Evolutionary conservation across 2,113 vertebrate species (phyloP).

Genomic region (Dromiciops gliroides): DNA sequence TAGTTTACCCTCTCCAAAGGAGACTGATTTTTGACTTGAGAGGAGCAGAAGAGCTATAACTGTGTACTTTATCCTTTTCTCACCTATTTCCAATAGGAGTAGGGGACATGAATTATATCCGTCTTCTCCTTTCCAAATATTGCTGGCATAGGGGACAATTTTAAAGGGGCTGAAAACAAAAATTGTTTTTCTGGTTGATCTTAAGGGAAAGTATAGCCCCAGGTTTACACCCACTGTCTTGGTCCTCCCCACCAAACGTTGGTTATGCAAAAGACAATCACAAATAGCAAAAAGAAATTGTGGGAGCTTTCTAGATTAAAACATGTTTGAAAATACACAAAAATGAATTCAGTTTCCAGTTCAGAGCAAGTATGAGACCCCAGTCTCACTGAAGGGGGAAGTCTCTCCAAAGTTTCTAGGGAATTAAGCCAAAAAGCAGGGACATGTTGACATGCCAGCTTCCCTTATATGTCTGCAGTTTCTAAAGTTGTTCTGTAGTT

Average conservation of each 20-base stretch:
- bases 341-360: not conserved
- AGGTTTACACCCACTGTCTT: not conserved
- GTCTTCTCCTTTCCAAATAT: not conserved
- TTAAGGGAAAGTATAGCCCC: not conserved
- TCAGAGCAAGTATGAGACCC: not conserved
- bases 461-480: not conserved
- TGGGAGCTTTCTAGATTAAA: not conserved
- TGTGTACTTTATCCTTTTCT: too few species aligned
- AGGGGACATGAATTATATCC: too few species aligned
- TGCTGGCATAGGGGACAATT: not conserved
- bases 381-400: not conserved
- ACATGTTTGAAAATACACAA: not conserved
- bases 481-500: too few species aligned
- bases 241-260: not conserved
- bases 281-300: not conserved
- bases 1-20: not conserved
- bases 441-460: not conserved
- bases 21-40: not conserved
- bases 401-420: not conserved
- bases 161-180: not conserved
- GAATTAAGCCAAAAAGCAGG: not conserved
- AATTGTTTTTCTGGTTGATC: not conserved
- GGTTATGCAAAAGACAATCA: too few species aligned
- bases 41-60: not conserved
- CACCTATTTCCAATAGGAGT: too few species aligned